Base-by-base conservation (phyloP, 2,113 vertebrate genomes). In the Numida meleagris region DNA sequence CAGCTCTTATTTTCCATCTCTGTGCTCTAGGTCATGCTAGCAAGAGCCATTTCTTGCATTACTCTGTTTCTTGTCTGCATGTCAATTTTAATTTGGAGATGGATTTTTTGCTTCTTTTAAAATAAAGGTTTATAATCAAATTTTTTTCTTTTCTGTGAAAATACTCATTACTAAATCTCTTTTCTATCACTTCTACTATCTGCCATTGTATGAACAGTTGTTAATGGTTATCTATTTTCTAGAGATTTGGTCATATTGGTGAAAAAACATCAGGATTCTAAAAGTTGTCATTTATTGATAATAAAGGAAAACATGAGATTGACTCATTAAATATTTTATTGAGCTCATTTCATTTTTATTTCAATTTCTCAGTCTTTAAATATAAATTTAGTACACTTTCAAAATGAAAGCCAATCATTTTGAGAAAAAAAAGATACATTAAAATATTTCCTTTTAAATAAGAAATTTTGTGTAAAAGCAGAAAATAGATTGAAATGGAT, bases 81-180 rank as follows among this genome's bases (percentile, higher is more conserved):
- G 78, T 80, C 95, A 93, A 88, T 92, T 96, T 94, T 96, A 95
- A 95, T 88, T 93, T 89, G 36, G 43, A 93, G 59, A 93, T 81
- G 15, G 75, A 95, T 91, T 40, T 29, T 94, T 91, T 27, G 72
- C 53, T 94, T 96, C 89, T n/a, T 68, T 72, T 95, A 85, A 96
- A 96, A 80, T 59, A 70, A 86, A 95, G 86, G 63, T 81, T 92
- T 90, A 94, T 92, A 96, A 84, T 85, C 70, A 78, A 84, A 94
- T 82, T 15, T 90, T 89, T 93, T 93, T 57, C 43, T 29, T 14
- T 89, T 89, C 93, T 93, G 57, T 43, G 29, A 89, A 89, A 85
- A 75, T 70, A 75, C 55, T 81, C 31, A n/a, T 90, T 90, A 96
- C 90, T 95, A 90, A 82, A 84, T 70, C 53, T 75, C 71, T 34